A percentile compares a stretch with the other conserved stretches of the same genome.
Evolutionary conservation across 2,113 vertebrate species (phyloP).

Genomic region (Opisthocomus hoazin): DNA sequence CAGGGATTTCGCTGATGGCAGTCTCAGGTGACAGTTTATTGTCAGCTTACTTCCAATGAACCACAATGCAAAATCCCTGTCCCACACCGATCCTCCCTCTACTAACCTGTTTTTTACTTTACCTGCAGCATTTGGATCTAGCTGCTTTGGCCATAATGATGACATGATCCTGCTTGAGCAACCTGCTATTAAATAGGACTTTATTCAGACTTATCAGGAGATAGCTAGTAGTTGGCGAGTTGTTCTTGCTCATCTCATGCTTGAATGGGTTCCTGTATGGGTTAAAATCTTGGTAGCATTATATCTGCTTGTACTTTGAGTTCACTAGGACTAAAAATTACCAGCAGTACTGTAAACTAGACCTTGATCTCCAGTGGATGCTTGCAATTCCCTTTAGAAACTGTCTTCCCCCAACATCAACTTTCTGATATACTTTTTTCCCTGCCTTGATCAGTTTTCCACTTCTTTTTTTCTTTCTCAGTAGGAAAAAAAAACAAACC

Average conservation of each 20-base stretch:
- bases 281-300: background rate
- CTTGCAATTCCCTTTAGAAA: background rate
- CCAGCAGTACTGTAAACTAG: background rate
- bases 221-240: background rate
- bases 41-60: background rate
- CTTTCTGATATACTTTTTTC: background rate
- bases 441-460: background rate
- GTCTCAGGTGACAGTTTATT: background rate
- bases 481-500: background rate
- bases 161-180: background rate
- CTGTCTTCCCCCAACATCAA: background rate
- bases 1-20: background rate
- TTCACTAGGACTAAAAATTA: background rate
- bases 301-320: background rate
- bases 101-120: background rate
- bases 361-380: background rate
- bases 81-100: background rate
- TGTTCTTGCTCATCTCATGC: background rate
- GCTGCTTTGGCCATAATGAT: background rate
- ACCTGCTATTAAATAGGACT: background rate
- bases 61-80: background rate
- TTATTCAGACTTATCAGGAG: background rate
- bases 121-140: background rate
- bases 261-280: background rate
- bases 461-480: background rate